Base-by-base conservation (phyloP, 1,140 invertebrate species). In the Sycobia sp. region DNA sequence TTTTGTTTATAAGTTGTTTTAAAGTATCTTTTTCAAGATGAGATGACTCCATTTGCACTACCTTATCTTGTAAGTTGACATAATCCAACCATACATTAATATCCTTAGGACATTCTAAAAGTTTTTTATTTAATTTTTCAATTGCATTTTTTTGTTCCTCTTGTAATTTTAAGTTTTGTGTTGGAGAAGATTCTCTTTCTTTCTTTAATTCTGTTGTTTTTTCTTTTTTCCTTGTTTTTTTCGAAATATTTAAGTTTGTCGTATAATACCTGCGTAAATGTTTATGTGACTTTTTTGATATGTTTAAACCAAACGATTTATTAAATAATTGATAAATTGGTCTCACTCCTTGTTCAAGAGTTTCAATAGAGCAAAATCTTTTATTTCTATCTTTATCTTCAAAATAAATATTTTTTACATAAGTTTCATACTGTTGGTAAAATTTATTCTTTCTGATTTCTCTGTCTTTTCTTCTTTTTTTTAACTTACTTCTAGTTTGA, bases 1-100 rank as follows among this genome's bases (percentile, higher is more conserved):
- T 82, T 67, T 82, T 50, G 71, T 78, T 65, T 62, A 73, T 73
- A 10, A 46, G 4, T 61, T 44, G 23, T 27, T 47, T 49, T 18
- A 53, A 41, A 50, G 43, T 57, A 46, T 50, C 18, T 44, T 10
- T 9, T 20, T 41, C 49, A 38, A 18, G 27, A 20, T 18, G 41
- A 29, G 49, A 58, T 39, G 13, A 14, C 18, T 11, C 44, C n/a
- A 44, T 46, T 59, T 66, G 16, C 10, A 23, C 32, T 10, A 64
- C 38, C 36, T 58, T 47, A 71, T 80, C 86, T 83, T 88, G 86
- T 73, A 85, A 84, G 23, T 83, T 67, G 9, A 85, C 69, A 70
- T 87, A 88, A 69, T 87, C 74, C 38, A 87, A 68, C 82, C 86
- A 87, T 22, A 79, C 65, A 44, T 83, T 60, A 34, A 86, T 66